Conservation (phyloP, 2,888 invertebrate species). For the Dryocosmus kuriphilus region DNA sequence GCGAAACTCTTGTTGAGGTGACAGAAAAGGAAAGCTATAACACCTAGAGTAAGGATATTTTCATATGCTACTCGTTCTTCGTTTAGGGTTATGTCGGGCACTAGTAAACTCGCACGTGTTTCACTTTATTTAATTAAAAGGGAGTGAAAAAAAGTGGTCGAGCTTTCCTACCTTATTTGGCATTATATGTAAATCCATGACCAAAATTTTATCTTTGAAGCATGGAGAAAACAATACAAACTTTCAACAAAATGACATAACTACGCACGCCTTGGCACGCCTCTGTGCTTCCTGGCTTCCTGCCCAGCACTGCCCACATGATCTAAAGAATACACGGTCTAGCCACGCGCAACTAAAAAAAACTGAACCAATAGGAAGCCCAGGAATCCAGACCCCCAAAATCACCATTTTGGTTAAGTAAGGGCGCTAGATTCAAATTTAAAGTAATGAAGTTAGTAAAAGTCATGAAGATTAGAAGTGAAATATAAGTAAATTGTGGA, state of each 20-base stretch:
- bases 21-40: background rate
- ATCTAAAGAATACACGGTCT: no score
- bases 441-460: no score
- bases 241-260: background rate
- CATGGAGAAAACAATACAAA: background rate
- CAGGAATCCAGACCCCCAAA: no score
- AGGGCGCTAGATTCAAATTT: no score
- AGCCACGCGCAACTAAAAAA: no score
- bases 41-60: background rate
- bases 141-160: background rate
- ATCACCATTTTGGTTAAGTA: no score
- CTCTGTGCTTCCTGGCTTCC: no score
- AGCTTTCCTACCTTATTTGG: constrained; percentile 66
- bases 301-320: no score
- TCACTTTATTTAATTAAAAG: background rate
- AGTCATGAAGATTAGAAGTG: no score
- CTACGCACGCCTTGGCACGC: no score
- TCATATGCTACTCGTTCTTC: background rate
- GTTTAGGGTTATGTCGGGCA: background rate
- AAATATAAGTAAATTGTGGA: no score
- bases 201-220: background rate
- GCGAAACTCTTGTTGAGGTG: background rate
- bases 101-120: background rate
- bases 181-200: constrained; percentile 55
- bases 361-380: no score